Conservation (phyloP, 2,113 vertebrate species). For the Procavia capensis region DNA sequence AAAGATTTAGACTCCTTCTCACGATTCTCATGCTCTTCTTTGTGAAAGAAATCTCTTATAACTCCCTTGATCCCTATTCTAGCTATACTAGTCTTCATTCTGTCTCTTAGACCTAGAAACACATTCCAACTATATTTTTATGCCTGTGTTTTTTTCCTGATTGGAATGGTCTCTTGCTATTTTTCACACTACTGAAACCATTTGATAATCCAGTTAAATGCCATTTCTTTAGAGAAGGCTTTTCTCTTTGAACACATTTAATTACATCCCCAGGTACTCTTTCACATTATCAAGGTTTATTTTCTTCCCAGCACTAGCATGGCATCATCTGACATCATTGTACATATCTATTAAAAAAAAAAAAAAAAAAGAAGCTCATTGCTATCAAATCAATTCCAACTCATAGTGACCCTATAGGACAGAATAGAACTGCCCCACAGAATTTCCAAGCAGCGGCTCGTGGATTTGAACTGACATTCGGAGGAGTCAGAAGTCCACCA, state of each 20-base stretch:
- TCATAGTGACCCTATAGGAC: too few species aligned
- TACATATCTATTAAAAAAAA: background rate
- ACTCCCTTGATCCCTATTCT: background rate
- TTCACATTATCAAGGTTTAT: background rate
- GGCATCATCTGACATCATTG: background rate
- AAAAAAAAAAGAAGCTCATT: too few species aligned
- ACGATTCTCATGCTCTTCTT: background rate
- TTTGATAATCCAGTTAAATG: background rate
- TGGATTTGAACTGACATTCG: too few species aligned
- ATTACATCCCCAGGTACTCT: background rate
- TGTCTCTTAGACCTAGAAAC: background rate
- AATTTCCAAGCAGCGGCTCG: too few species aligned
- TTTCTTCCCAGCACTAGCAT: background rate
- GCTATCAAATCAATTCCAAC: too few species aligned
- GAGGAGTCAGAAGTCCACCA: background rate
- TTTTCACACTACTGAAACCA: background rate
- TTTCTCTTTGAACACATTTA: background rate
- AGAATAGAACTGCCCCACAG: too few species aligned
- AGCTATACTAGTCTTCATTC: background rate
- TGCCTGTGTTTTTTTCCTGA: background rate
- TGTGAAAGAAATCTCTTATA: background rate
- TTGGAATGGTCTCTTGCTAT: background rate
- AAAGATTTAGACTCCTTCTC: background rate
- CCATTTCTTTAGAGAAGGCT: background rate
- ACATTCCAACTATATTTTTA: background rate